A percentile compares a stretch with the other conserved stretches of the same genome.
Evolutionary conservation across 2,113 vertebrate species (phyloP).

Genomic region (Muntiacus muntjak): DNA sequence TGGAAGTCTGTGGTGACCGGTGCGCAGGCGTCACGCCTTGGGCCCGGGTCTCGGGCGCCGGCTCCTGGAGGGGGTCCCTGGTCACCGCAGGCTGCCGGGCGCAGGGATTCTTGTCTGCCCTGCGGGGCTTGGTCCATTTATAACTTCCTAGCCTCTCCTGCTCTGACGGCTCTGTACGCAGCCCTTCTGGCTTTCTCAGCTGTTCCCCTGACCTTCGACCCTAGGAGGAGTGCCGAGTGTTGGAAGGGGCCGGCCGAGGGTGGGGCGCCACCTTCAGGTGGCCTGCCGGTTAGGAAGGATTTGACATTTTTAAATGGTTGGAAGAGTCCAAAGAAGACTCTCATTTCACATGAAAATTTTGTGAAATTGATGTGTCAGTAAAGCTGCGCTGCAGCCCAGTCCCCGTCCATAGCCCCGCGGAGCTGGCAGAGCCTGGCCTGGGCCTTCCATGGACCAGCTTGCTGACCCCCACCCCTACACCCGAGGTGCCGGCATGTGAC

Average conservation of each 20-base stretch:
- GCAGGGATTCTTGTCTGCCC: neutral
- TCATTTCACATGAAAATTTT: neutral
- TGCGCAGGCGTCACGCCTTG: neutral
- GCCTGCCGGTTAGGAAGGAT: neutral
- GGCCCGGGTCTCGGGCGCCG: neutral
- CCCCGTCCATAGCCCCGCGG: neutral
- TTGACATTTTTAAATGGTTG: neutral
- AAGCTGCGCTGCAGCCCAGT: accelerated
- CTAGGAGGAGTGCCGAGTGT: neutral
- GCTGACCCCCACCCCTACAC: accelerated
- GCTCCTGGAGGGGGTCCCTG: neutral
- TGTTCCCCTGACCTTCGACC: neutral
- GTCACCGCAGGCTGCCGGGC: neutral
- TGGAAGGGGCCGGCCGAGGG: neutral
- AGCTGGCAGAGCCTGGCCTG: neutral
- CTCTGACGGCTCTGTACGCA: too few relatives aligned
- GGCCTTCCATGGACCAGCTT: too few relatives aligned
- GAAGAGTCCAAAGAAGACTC: neutral
- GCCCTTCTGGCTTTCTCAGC: neutral
- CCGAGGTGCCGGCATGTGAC: neutral
- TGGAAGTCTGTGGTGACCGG: neutral
- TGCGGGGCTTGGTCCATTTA: neutral
- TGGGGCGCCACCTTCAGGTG: neutral
- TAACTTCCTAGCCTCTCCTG: neutral
- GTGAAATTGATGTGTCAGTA: neutral